phyloP scores from a whole-genome alignment of 2,888 invertebrate genomes.

The Morpho helenor region DNA sequence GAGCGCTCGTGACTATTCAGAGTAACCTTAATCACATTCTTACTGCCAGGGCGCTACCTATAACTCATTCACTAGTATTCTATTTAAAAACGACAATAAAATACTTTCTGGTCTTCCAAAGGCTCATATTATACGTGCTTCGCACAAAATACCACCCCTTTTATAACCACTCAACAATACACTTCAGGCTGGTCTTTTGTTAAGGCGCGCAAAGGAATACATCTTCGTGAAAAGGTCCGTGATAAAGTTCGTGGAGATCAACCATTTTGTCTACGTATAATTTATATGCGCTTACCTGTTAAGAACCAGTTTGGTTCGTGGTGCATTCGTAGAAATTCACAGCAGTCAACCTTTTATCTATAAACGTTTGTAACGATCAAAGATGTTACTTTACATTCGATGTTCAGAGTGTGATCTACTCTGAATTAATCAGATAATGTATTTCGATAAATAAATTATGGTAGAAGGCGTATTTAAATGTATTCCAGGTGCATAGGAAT shows the following conservation, averaged over 20 bases:
- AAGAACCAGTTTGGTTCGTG: constrained; percentile 61
- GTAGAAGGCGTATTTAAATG: too few relatives aligned
- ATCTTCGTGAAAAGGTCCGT: constrained; percentile 56
- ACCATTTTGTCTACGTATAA: constrained; percentile 68
- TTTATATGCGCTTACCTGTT: constrained; percentile 69
- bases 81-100: constrained; percentile 11
- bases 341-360: constrained; percentile 52
- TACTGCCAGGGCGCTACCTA: constrained; percentile 4
- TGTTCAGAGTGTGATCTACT: constrained; percentile 18
- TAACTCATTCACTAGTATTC: constrained; percentile 23
- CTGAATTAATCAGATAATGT: background rate
- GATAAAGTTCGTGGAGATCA: constrained; percentile 52
- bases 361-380: constrained; percentile 35
- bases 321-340: constrained; percentile 54
- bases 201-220: constrained; percentile 53
- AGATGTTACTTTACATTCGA: constrained; percentile 34
- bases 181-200: constrained; percentile 23
- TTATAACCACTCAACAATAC: constrained; percentile 25
- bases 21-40: background rate
- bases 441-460: too few relatives aligned
- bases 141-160: constrained; percentile 18
- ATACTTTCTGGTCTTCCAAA: constrained; percentile 3
- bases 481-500: too few relatives aligned
- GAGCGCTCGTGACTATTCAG: background rate
- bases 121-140: constrained; percentile 13